Evolutionary conservation across 1,140 invertebrate species (phyloP).

Genomic region (Ostrea edulis): DNA sequence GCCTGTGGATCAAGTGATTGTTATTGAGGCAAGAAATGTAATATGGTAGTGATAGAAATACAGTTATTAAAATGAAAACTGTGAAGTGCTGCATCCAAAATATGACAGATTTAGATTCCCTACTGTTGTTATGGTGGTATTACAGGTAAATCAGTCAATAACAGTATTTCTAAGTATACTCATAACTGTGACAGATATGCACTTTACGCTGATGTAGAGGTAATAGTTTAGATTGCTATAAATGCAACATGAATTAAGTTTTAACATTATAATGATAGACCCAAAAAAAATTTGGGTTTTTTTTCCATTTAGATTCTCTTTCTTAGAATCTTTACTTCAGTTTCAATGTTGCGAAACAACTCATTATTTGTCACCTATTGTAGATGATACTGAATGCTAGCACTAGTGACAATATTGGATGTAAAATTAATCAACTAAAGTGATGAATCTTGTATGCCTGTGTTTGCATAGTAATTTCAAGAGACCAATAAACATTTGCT

Average conservation of each 20-base stretch:
- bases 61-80: no score
- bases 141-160: no score
- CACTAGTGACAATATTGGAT: not conserved
- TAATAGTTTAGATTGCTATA: no score
- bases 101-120: no score
- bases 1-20: not conserved
- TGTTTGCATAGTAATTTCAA: not conserved
- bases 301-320: not conserved
- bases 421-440: slow-evolving; percentile 25
- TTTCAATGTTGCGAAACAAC: not conserved
- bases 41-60: not conserved
- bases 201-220: no score
- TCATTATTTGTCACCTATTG: not conserved
- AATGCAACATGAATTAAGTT: no score
- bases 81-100: no score
- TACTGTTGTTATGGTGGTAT: no score
- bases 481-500: not conserved
- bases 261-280: no score
- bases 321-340: not conserved
- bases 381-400: not conserved
- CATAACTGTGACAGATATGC: no score
- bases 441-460: slow-evolving; percentile 2
- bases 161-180: no score
- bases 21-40: not conserved
- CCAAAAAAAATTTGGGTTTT: no score